Conservation (phyloP, 2,888 invertebrate species). For the Papilio protenor region DNA sequence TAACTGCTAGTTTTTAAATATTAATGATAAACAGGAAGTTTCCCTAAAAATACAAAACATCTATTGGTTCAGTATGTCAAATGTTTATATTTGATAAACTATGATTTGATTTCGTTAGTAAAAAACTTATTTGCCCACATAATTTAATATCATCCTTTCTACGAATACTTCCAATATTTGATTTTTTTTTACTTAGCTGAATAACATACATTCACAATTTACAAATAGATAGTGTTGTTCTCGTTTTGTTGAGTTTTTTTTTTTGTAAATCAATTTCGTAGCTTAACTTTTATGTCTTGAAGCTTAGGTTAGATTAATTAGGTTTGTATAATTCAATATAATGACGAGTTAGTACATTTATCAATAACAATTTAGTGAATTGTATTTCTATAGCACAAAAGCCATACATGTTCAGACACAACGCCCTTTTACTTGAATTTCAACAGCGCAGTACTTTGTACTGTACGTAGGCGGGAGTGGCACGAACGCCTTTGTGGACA, state of each 20-base stretch:
- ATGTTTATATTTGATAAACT: background rate
- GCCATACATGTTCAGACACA: background rate
- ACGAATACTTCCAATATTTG: slow-evolving; percentile 2
- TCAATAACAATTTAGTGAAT: background rate
- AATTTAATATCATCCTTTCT: slow-evolving; percentile 37
- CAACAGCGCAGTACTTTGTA: slow-evolving; percentile 35
- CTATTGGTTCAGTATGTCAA: background rate
- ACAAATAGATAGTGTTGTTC: too few relatives aligned
- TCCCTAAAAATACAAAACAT: background rate
- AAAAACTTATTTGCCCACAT: slow-evolving; percentile 38
- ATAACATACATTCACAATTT: too few relatives aligned
- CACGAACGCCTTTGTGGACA: slow-evolving; percentile 54
- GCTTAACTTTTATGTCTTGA: too few relatives aligned
- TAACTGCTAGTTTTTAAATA: too few relatives aligned
- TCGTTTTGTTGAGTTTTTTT: too few relatives aligned
- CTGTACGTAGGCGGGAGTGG: slow-evolving; percentile 44
- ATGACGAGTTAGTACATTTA: background rate
- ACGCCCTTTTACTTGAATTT: slow-evolving; percentile 28
- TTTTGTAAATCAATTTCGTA: too few relatives aligned
- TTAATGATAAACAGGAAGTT: background rate
- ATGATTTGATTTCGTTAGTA: background rate
- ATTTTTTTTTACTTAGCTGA: background rate
- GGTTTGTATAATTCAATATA: background rate
- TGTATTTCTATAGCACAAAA: slow-evolving; percentile 4
- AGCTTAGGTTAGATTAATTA: background rate